These are phyloP conservation scores for Spilosoma lubricipeda DNA, from an alignment of 2,888 invertebrate species.

Conservation along the genomic window DNA sequence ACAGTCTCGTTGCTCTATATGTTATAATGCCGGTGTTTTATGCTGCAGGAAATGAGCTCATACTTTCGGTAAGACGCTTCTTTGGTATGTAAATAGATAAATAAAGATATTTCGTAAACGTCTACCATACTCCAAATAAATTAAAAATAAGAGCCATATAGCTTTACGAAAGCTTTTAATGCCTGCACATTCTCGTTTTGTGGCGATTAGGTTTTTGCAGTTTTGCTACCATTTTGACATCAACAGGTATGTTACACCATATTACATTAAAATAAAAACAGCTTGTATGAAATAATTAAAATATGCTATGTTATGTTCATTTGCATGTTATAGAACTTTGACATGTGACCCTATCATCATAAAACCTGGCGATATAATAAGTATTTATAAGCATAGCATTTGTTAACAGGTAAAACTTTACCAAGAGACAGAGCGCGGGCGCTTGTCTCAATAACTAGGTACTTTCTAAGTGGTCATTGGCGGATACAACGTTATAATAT, in stretches of 20 bases:
- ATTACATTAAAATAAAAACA: background rate
- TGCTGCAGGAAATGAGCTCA: slow-evolving; percentile 72
- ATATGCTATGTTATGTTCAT: slow-evolving; percentile 6
- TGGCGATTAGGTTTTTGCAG: slow-evolving; percentile 5
- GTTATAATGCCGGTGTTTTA: slow-evolving; percentile 70
- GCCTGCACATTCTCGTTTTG: slow-evolving; percentile 50
- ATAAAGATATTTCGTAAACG: slow-evolving; percentile 49
- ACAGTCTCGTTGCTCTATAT: slow-evolving; percentile 73
- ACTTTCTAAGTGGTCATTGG: slow-evolving; percentile 81
- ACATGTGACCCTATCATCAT: background rate
- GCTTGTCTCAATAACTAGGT: slow-evolving; percentile 69
- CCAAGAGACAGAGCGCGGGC: slow-evolving; percentile 45
- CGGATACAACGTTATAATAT: slow-evolving; percentile 76
- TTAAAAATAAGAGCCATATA: slow-evolving; percentile 36
- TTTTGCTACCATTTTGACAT: background rate
- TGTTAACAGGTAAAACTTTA: slow-evolving; percentile 30
- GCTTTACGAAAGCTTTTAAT: slow-evolving; percentile 46
- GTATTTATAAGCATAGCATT: slow-evolving; percentile 10
- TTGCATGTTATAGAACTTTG: slow-evolving; percentile 16
- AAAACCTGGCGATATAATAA: slow-evolving; percentile 18
- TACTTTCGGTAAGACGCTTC: slow-evolving; percentile 63
- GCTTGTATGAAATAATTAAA: background rate
- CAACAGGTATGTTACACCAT: background rate
- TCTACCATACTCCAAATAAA: slow-evolving; percentile 44
- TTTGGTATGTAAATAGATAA: slow-evolving; percentile 59